phyloP scores from a whole-genome alignment of 1,140 invertebrate genomes.

The Tetranychus urticae region DNA sequence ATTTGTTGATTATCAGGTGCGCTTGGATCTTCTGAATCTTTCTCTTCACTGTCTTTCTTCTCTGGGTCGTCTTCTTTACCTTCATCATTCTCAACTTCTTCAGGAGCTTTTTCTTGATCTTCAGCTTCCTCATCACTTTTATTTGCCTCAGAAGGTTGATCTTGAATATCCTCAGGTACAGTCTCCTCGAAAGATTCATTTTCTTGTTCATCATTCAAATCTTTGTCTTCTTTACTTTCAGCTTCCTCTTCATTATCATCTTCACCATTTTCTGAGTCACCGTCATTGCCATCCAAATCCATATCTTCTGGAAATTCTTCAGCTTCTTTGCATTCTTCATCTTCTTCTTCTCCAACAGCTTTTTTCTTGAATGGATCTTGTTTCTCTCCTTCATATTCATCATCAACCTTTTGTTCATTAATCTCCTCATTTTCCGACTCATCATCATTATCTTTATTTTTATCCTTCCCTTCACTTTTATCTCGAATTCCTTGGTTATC shows the following conservation, averaged over 20 bases:
- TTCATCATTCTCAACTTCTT: slow-evolving; percentile 14
- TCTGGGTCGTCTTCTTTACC: slow-evolving; percentile 20
- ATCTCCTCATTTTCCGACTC: slow-evolving; percentile 24
- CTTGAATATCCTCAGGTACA: slow-evolving; percentile 10
- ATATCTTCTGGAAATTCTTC: slow-evolving; percentile 22
- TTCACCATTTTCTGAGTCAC: slow-evolving; percentile 30
- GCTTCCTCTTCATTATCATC: slow-evolving; percentile 14
- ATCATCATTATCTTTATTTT: slow-evolving; percentile 16
- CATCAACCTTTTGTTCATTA: slow-evolving; percentile 22
- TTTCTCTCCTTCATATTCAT: slow-evolving; percentile 14
- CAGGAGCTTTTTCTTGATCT: slow-evolving; percentile 17
- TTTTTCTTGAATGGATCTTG: slow-evolving; percentile 12
- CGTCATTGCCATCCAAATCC: slow-evolving; percentile 40
- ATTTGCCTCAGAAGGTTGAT: slow-evolving; percentile 31
- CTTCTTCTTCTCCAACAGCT: neutral
- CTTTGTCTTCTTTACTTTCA: slow-evolving; percentile 14
- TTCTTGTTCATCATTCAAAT: slow-evolving; percentile 32
- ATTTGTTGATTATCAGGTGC: neutral
- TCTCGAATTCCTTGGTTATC: slow-evolving; percentile 17
- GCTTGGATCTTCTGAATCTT: slow-evolving; percentile 16
- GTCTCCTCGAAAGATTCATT: slow-evolving; percentile 1
- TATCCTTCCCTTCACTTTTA: slow-evolving; percentile 21
- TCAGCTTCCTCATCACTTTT: slow-evolving; percentile 10
- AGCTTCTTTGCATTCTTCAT: slow-evolving; percentile 22
- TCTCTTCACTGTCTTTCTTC: slow-evolving; percentile 23